phyloP scores from a whole-genome alignment of 1,140 invertebrate species.

The Heliconius hermathena region DNA sequence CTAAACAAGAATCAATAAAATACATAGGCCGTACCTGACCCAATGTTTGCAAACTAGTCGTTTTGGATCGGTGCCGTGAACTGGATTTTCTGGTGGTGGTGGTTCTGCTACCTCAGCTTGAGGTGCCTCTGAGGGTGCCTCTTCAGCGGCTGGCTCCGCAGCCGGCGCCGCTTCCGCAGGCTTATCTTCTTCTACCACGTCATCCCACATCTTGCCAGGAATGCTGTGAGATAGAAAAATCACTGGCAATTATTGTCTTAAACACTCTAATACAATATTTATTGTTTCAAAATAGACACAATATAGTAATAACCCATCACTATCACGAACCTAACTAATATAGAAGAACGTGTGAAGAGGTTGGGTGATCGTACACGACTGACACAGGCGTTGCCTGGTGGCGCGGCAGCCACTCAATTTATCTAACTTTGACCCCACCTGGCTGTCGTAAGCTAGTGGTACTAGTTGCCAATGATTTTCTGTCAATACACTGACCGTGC shows the following conservation, averaged over 20 bases:
- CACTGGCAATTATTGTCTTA: constrained; percentile 40
- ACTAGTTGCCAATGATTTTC: constrained; percentile 74
- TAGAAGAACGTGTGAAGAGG: constrained; percentile 70
- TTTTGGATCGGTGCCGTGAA: constrained; percentile 73
- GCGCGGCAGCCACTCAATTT: constrained; percentile 70
- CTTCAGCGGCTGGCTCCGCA: constrained; percentile 44
- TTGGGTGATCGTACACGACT: constrained; percentile 74
- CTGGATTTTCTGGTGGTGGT: constrained; percentile 82
- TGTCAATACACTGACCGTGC: constrained; percentile 76
- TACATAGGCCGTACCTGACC: constrained; percentile 83
- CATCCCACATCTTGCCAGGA: constrained; percentile 73
- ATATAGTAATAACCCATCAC: constrained; percentile 37
- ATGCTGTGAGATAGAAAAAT: constrained; percentile 63
- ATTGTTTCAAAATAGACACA: constrained; percentile 20
- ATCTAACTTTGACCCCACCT: constrained; percentile 77
- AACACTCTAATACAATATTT: constrained; percentile 30
- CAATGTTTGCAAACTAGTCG: constrained; percentile 86
- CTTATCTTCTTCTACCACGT: constrained; percentile 58
- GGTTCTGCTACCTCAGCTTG: constrained; percentile 80
- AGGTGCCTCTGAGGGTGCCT: constrained; percentile 64
- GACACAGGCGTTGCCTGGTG: constrained; percentile 51
- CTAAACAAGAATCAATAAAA: not conserved
- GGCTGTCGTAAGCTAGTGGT: constrained; percentile 66
- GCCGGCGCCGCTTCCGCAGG: constrained; percentile 49
- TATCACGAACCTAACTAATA: constrained; percentile 64